phyloP scores from a whole-genome alignment of 2,113 vertebrate genomes.

The Lamprotornis superbus region DNA sequence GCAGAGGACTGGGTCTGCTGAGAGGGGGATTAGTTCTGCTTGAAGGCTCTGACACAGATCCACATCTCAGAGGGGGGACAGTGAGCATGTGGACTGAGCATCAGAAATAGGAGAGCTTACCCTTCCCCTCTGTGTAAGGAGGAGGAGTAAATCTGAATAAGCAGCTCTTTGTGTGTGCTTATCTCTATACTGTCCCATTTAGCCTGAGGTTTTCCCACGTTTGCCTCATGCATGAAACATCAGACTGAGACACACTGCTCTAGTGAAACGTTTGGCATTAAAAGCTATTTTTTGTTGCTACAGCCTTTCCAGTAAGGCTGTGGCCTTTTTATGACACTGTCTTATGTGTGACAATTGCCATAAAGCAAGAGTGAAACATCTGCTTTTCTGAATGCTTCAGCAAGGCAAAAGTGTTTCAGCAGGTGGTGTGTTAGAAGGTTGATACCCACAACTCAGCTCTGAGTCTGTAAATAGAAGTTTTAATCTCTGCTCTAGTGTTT shows the following conservation, averaged over 20 bases:
- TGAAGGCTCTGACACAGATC: constrained; percentile 2
- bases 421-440: neutral
- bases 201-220: constrained; percentile 20
- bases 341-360: neutral
- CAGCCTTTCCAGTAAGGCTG: neutral
- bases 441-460: neutral
- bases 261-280: neutral
- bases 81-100: neutral
- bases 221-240: neutral
- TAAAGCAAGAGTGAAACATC: neutral
- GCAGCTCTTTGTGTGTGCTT: neutral
- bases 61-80: neutral
- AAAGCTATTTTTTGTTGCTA: neutral
- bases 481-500: constrained; percentile 38
- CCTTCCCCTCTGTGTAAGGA: neutral
- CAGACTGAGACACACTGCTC: neutral
- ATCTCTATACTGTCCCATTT: neutral
- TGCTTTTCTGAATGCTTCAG: neutral
- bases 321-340: neutral
- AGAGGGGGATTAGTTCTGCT: neutral
- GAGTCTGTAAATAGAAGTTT: constrained; percentile 50
- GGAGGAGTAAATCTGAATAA: constrained; percentile 11
- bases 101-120: neutral
- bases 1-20: neutral
- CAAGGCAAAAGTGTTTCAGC: neutral